Evolutionary conservation across 1,140 invertebrate genomes (phyloP).

Genomic region (Psilanteris sp.): DNA sequence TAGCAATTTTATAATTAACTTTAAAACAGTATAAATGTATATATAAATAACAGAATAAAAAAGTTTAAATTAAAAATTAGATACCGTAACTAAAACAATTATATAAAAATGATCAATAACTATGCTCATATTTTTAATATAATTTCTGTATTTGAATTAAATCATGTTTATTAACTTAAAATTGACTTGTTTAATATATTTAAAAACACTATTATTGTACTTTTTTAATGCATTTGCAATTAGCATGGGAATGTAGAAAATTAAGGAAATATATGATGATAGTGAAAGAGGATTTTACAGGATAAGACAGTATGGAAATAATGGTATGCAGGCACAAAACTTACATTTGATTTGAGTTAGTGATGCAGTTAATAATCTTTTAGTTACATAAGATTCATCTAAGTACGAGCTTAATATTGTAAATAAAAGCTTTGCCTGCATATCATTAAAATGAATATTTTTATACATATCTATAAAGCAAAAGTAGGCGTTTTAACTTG

Average conservation of each 20-base stretch:
- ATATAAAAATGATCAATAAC: no score
- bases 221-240: no score
- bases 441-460: constrained; percentile 61
- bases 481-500: constrained; percentile 10
- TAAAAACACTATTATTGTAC: no score
- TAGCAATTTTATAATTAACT: no score
- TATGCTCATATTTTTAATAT: no score
- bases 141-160: no score
- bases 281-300: constrained; percentile 17
- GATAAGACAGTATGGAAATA: constrained; percentile 31
- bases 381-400: constrained; percentile 32
- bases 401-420: constrained; percentile 27
- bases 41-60: no score
- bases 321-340: constrained; percentile 47
- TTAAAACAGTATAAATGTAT: no score
- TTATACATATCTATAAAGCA: constrained; percentile 25
- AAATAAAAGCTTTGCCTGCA: constrained; percentile 64
- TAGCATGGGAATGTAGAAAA: constrained; percentile 20
- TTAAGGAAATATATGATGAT: constrained; percentile 23
- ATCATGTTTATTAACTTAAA: no score
- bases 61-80: no score
- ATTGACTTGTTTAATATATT: no score
- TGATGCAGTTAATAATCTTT: constrained; percentile 27
- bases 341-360: constrained; percentile 11
- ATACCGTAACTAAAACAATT: no score